These are phyloP conservation scores for Hypomesus transpacificus DNA, from an alignment of 2,113 vertebrate genomes.

Conservation along the genomic window DNA sequence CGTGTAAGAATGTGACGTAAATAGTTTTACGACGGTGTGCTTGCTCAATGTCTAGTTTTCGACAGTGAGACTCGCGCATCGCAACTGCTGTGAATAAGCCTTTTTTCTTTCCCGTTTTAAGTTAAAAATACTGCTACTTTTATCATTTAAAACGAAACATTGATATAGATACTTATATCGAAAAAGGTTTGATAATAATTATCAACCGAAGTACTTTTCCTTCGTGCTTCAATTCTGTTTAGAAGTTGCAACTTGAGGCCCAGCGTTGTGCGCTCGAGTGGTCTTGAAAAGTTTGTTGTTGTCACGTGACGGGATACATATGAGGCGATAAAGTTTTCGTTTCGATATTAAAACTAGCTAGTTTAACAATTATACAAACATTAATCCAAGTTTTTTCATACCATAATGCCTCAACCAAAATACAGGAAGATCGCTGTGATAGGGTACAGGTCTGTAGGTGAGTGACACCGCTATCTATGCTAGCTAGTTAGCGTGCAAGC, in stretches of 20 bases:
- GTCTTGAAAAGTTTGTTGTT: slow-evolving; percentile 78
- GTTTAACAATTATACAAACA: slow-evolving; percentile 30
- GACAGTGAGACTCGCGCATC: slow-evolving; percentile 56
- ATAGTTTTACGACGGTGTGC: slow-evolving; percentile 68
- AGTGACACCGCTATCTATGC: slow-evolving; percentile 45
- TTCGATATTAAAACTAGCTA: slow-evolving; percentile 49
- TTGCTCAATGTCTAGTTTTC: slow-evolving; percentile 67
- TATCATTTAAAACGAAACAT: not conserved
- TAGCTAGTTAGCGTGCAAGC: slow-evolving; percentile 36
- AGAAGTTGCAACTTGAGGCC: slow-evolving; percentile 57
- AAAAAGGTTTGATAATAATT: not conserved
- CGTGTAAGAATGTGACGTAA: slow-evolving; percentile 43
- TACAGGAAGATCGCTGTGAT: slow-evolving; percentile 77
- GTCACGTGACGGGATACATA: slow-evolving; percentile 77
- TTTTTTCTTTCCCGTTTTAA: slow-evolving; percentile 19
- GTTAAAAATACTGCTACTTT: slow-evolving; percentile 11
- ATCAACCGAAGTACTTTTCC: slow-evolving; percentile 20
- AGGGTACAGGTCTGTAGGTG: slow-evolving; percentile 78
- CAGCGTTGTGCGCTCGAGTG: slow-evolving; percentile 47
- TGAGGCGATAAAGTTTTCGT: slow-evolving; percentile 71
- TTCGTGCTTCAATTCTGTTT: slow-evolving; percentile 31
- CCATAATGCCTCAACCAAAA: slow-evolving; percentile 75
- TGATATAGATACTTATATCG: not conserved
- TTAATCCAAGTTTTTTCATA: slow-evolving; percentile 8
- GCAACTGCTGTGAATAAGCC: slow-evolving; percentile 47